Conservation (phyloP, 2,888 invertebrate species). For the Netelia melanura region DNA sequence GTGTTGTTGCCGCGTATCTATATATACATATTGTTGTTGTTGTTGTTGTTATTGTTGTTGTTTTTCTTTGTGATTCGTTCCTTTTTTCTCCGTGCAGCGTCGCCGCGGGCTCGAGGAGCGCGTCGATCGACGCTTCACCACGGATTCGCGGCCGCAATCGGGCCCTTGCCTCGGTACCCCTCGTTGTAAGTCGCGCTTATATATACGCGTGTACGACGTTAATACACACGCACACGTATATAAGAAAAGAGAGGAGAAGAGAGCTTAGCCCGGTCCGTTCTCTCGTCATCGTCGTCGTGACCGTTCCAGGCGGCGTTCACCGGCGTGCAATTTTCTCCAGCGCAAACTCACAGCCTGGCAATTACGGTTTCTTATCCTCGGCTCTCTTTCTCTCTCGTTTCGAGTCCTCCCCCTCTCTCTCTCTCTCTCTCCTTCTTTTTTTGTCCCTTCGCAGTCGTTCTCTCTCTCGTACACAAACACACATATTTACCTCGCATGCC, state of each 20-base stretch:
- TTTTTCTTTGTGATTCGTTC: neutral
- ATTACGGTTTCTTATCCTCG: slow-evolving; percentile 75
- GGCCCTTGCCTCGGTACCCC: slow-evolving; percentile 9
- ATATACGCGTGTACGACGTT: neutral
- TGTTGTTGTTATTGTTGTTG: too few relatives aligned
- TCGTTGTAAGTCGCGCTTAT: neutral
- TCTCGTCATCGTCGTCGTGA: slow-evolving; percentile 50
- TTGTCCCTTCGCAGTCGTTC: slow-evolving; percentile 9
- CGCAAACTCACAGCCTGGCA: slow-evolving; percentile 72
- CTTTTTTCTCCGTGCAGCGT: slow-evolving; percentile 20
- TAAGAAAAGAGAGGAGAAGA: neutral
- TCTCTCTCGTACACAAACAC: neutral
- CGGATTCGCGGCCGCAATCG: neutral
- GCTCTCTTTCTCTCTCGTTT: slow-evolving; percentile 5
- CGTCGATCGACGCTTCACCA: slow-evolving; percentile 15
- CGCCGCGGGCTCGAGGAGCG: slow-evolving; percentile 14
- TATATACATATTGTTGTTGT: too few relatives aligned
- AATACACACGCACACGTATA: neutral
- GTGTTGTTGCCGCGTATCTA: neutral
- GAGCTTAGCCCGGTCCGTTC: slow-evolving; percentile 16
- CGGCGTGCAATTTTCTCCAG: slow-evolving; percentile 69
- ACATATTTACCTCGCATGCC: slow-evolving; percentile 1
- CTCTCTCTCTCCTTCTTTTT: slow-evolving; percentile 5
- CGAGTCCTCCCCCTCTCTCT: neutral
- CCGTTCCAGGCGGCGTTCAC: slow-evolving; percentile 22